phyloP scores from a whole-genome alignment of 1,140 invertebrate species.

The Pseudomyrmex pallidus region DNA sequence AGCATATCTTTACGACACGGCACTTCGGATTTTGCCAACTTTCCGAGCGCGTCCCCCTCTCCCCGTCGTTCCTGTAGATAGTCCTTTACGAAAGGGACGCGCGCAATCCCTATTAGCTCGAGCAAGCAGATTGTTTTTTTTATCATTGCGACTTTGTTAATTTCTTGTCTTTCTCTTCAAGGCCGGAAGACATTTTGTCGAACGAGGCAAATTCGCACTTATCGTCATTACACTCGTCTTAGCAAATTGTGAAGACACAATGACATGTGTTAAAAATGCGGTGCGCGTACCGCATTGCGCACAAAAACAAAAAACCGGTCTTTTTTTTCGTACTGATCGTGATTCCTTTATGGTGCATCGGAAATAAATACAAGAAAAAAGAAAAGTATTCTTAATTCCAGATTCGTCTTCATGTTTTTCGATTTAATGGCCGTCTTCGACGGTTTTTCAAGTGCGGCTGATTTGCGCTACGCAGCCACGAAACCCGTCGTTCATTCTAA shows the following conservation, averaged over 20 bases:
- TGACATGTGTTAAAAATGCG: too few species aligned
- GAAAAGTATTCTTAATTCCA: conserved; percentile 39
- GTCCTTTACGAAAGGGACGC: conserved; percentile 5
- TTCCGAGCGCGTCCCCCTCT: conserved; percentile 1
- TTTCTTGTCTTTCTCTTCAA: conserved; percentile 3
- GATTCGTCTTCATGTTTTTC: conserved; percentile 54
- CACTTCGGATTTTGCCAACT: conserved; percentile 71
- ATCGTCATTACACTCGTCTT: too few species aligned
- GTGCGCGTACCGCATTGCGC: neutral
- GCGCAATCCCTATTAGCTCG: conserved; percentile 25
- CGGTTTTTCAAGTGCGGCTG: conserved; percentile 42
- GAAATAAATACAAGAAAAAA: conserved; percentile 22
- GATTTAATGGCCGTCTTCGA: conserved; percentile 39
- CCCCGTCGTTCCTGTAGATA: conserved; percentile 32
- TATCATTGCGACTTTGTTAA: conserved; percentile 56
- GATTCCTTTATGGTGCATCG: conserved; percentile 1
- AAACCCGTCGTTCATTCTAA: conserved; percentile 60
- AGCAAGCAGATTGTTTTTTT: conserved; percentile 15
- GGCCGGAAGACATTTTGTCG: neutral
- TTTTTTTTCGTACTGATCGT: neutral
- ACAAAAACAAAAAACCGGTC: neutral
- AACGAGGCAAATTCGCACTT: neutral
- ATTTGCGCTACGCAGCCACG: conserved; percentile 38
- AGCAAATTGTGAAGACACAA: too few species aligned
- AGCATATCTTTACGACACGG: conserved; percentile 71